phyloP scores from a whole-genome alignment of 2,113 vertebrate species.

The Salminus brasiliensis region DNA sequence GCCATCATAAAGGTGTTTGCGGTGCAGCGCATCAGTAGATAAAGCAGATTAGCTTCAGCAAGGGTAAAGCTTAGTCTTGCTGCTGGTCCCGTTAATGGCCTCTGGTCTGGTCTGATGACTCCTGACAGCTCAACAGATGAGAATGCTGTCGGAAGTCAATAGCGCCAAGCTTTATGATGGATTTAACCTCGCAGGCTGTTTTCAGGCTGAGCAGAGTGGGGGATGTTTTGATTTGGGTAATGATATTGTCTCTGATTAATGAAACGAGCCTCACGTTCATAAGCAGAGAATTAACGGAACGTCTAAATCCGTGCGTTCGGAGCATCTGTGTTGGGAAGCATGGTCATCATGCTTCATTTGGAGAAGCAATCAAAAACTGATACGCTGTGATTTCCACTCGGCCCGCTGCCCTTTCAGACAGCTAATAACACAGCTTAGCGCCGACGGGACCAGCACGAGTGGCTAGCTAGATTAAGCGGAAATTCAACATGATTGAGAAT shows the following conservation, averaged over 20 bases:
- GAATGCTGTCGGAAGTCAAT: constrained; percentile 33
- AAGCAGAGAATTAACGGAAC: constrained; percentile 20
- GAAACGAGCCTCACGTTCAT: constrained; percentile 28
- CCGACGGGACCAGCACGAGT: constrained; percentile 37
- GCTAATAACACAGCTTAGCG: constrained; percentile 46
- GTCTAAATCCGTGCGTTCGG: background rate
- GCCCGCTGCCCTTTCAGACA: constrained; percentile 7
- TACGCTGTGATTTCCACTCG: constrained; percentile 25
- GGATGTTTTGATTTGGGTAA: constrained; percentile 11
- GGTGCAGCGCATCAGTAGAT: background rate
- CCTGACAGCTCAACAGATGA: constrained; percentile 47
- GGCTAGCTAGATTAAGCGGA: constrained; percentile 41
- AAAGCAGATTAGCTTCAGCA: background rate
- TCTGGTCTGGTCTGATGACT: constrained; percentile 41
- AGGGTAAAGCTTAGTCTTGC: background rate
- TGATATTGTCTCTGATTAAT: background rate
- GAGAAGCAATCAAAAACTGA: constrained; percentile 41
- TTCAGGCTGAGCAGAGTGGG: background rate
- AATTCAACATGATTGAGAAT: constrained; percentile 34
- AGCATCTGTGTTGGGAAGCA: constrained; percentile 22
- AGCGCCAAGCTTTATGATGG: constrained; percentile 26
- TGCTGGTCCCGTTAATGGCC: constrained; percentile 29
- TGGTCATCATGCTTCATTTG: constrained; percentile 37
- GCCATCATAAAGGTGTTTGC: background rate
- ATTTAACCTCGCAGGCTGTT: background rate